Evolutionary conservation across 2,888 invertebrate genomes (phyloP), one percentile per base, ranked within the genome.

Genomic region (Drosophila peninsularis): DNA sequence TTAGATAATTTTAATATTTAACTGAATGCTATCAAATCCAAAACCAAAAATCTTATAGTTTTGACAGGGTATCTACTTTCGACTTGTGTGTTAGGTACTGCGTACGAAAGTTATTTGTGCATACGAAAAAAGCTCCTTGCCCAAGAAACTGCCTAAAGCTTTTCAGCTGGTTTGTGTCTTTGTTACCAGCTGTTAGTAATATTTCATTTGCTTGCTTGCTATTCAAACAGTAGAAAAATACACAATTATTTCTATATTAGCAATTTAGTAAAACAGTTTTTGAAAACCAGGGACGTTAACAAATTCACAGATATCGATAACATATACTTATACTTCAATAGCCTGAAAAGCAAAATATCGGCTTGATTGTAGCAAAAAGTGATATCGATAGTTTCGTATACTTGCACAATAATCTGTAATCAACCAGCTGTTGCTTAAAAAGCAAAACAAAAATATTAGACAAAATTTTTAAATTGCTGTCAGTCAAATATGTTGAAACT

Each of bases 401-500:
- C 2, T 24, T 9, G 54, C 47, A 62, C 21, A 37, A 39, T 30
- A 41, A 55, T 74, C 36, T 45, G 9, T 5, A 36, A 44, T 55
- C 9, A 21, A 49, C 50, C 78, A 75, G 79, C 75, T 78, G 75
- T 36, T 47, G 13, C 24, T 10, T 11, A 9, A 17, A 34, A 24
- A 24, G 37, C 30, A 49, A 21, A 78, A 42, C 49, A 54, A 70
- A 54, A 10, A 52, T 39, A 56, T 44, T 27, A 3, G 24, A 21
- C 13, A 17, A n/a, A 14, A 30, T 21, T 32, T 37, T 11, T 14
- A 55, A 70, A 34, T 70, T 62, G n/a, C 42, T 24, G 36, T 37
- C 19, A 5, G n/a, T 11, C 24, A 74, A 24, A 30, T 14, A 75
- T 75, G 75, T 36, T 78, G 0, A 75, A 56, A 62, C 41, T 75